Conservation (phyloP, 2,113 vertebrate genomes). For the Ceyx melanurus region DNA sequence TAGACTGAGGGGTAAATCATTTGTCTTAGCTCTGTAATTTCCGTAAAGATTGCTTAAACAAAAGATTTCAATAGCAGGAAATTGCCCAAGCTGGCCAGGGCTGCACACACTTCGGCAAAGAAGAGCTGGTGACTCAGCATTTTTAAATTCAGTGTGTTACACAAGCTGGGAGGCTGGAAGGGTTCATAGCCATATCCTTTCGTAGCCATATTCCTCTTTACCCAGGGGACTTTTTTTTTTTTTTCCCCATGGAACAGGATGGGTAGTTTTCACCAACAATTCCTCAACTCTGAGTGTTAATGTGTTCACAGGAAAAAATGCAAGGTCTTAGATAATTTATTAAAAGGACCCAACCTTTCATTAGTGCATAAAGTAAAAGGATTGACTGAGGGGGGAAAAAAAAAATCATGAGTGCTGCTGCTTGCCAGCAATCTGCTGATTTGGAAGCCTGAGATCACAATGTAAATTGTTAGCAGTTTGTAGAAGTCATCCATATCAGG, state of each 20-base stretch:
- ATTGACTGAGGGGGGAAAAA: neutral
- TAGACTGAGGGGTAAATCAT: neutral
- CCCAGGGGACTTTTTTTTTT: neutral
- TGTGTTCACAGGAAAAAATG: neutral
- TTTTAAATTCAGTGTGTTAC: neutral
- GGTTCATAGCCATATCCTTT: neutral
- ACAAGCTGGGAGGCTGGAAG: neutral
- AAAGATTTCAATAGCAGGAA: conserved; percentile 64
- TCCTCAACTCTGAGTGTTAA: neutral
- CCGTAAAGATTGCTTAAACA: conserved; percentile 23
- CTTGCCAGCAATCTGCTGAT: neutral
- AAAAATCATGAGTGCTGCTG: neutral
- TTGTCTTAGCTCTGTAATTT: conserved; percentile 14
- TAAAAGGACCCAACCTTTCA: neutral
- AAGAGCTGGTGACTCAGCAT: conserved; percentile 1
- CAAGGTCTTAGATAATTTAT: neutral
- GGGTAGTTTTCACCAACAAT: neutral
- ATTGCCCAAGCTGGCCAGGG: conserved; percentile 7
- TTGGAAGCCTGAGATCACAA: neutral
- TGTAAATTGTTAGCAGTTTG: neutral
- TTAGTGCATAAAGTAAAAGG: neutral
- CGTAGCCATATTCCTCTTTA: neutral
- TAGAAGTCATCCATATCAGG: neutral
- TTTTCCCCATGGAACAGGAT: neutral
- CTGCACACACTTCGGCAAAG: neutral